phyloP scores from a whole-genome alignment of 1,140 invertebrate species.

The Lithobius niger region DNA sequence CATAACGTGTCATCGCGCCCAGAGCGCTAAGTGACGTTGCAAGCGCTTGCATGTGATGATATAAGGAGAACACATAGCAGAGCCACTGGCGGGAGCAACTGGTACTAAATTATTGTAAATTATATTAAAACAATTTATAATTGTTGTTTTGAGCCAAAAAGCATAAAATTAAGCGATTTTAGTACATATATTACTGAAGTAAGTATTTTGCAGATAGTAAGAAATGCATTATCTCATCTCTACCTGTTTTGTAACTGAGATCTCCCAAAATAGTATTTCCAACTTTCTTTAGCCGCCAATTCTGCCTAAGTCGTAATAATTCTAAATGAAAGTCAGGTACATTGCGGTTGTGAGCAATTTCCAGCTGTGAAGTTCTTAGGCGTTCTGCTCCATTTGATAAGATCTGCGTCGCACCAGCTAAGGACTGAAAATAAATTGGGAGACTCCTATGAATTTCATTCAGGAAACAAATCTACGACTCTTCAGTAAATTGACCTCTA shows the following conservation, averaged over 20 bases:
- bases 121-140: too few relatives aligned
- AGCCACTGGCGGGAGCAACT: too few relatives aligned
- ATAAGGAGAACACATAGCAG: too few relatives aligned
- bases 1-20: too few relatives aligned
- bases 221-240: too few relatives aligned
- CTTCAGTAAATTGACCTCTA: conserved; percentile 19
- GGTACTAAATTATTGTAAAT: too few relatives aligned
- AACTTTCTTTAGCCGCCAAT: conserved; percentile 90
- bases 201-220: too few relatives aligned
- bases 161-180: too few relatives aligned
- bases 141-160: too few relatives aligned
- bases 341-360: conserved; percentile 48
- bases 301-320: conserved; percentile 71
- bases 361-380: conserved; percentile 61
- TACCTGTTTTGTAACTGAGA: conserved; percentile 78
- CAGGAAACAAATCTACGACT: background rate
- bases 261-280: conserved; percentile 91
- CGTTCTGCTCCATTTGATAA: conserved; percentile 72
- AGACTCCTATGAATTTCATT: background rate
- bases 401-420: conserved; percentile 66
- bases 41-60: too few relatives aligned
- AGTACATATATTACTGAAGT: too few relatives aligned
- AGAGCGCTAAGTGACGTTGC: too few relatives aligned
- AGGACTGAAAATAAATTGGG: conserved; percentile 37
- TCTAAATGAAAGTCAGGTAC: conserved; percentile 82